Conservation (phyloP, 2,113 vertebrate genomes). For the Fukomys damarensis region DNA sequence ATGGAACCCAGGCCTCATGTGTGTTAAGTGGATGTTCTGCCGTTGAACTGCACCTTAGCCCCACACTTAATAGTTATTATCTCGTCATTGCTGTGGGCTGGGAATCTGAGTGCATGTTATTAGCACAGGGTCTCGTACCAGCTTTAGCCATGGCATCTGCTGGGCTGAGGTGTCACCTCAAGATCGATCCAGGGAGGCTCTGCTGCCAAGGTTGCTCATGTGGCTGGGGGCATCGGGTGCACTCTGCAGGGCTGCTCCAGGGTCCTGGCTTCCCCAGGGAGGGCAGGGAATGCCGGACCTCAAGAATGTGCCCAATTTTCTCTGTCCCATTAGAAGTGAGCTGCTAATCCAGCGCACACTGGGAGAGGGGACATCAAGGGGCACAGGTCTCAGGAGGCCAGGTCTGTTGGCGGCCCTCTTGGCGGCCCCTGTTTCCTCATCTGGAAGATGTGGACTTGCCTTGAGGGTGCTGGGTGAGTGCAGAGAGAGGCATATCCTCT, state of each 20-base stretch:
- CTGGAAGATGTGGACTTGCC: not conserved
- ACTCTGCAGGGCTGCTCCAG: not conserved
- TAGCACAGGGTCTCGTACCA: rapidly evolving
- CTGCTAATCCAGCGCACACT: too few relatives aligned
- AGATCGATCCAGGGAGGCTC: rapidly evolving
- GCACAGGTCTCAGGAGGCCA: not conserved
- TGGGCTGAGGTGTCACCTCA: not conserved
- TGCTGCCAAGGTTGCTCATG: not conserved
- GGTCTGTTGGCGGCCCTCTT: rapidly evolving
- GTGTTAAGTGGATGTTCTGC: not conserved
- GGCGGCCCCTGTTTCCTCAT: not conserved
- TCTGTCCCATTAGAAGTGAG: not conserved
- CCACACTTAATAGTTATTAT: not conserved
- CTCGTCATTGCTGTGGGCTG: rapidly evolving
- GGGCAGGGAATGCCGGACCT: not conserved
- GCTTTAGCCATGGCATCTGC: too few relatives aligned
- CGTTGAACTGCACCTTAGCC: too few relatives aligned
- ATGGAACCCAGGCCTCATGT: not conserved
- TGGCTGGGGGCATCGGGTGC: not conserved
- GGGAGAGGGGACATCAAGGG: not conserved
- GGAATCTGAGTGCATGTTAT: not conserved
- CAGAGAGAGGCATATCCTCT: too few relatives aligned
- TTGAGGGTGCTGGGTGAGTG: not conserved
- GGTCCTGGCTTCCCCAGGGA: not conserved
- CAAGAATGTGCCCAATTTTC: not conserved